Evolutionary conservation across 2,888 invertebrate genomes (phyloP).

Genomic region (Axea sp.): DNA sequence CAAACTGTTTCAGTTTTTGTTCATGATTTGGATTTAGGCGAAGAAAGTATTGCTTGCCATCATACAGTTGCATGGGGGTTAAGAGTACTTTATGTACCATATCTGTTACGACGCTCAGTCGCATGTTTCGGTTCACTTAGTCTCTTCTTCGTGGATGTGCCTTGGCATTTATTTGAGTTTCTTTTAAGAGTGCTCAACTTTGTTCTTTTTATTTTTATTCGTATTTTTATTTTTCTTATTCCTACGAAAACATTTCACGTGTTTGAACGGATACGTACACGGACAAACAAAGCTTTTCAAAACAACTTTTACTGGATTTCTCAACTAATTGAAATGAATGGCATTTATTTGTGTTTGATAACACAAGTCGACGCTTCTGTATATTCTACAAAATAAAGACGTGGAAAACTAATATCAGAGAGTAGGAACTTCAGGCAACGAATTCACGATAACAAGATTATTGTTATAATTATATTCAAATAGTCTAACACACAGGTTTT

Average conservation of each 20-base stretch:
- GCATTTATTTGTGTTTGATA: background rate
- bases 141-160: conserved; percentile 6
- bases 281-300: conserved; percentile 12
- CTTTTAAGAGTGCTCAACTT: conserved; percentile 30
- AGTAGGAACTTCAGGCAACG: background rate
- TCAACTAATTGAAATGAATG: conserved; percentile 10
- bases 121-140: conserved; percentile 38
- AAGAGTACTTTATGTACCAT: conserved; percentile 23
- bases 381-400: conserved; percentile 1
- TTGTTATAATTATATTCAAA: too few relatives aligned
- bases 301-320: background rate
- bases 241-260: conserved; percentile 10
- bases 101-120: conserved; percentile 32
- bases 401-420: background rate
- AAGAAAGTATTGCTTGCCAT: conserved; percentile 4
- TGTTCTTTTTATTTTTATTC: conserved; percentile 29
- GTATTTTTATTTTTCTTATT: conserved; percentile 21
- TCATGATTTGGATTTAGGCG: background rate
- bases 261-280: conserved; percentile 1
- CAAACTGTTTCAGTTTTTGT: too few relatives aligned
- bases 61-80: conserved; percentile 23
- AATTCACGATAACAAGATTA: too few relatives aligned
- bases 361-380: background rate
- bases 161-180: conserved; percentile 38
- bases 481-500: too few relatives aligned